These are phyloP conservation scores for Sarcophaga variegata DNA, from an alignment of 2,888 invertebrate genomes.

Conservation along the genomic window DNA sequence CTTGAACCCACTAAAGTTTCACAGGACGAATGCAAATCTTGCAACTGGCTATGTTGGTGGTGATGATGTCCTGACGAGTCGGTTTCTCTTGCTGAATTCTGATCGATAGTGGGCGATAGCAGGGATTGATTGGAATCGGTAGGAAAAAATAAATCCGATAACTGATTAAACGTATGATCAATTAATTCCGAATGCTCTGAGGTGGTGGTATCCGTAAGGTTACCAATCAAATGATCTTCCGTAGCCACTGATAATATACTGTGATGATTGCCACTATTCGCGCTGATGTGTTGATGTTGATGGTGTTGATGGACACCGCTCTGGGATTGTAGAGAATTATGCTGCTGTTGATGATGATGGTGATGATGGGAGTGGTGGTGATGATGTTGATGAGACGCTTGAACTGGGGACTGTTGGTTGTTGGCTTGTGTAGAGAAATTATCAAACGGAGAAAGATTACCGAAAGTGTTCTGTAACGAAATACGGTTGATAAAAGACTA, in stretches of 20 bases:
- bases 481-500: slow-evolving; percentile 73
- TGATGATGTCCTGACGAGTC: slow-evolving; percentile 61
- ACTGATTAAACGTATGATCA: slow-evolving; percentile 76
- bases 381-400: slow-evolving; percentile 72
- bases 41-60: slow-evolving; percentile 70
- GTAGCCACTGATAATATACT: slow-evolving; percentile 73
- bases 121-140: slow-evolving; percentile 80
- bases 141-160: slow-evolving; percentile 81
- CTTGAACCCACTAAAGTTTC: slow-evolving; percentile 76
- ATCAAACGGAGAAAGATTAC: slow-evolving; percentile 82
- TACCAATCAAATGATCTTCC: slow-evolving; percentile 77
- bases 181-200: slow-evolving; percentile 77
- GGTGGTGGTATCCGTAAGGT: slow-evolving; percentile 76
- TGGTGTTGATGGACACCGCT: slow-evolving; percentile 77
- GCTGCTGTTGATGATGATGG: slow-evolving; percentile 75
- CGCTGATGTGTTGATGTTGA: slow-evolving; percentile 60
- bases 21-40: slow-evolving; percentile 73
- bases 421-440: slow-evolving; percentile 79
- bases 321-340: slow-evolving; percentile 62
- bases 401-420: slow-evolving; percentile 75
- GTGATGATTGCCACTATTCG: slow-evolving; percentile 57
- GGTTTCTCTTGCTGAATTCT: slow-evolving; percentile 47
- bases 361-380: slow-evolving; percentile 74
- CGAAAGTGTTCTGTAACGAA: slow-evolving; percentile 81
- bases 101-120: slow-evolving; percentile 76